These are phyloP conservation scores for Fistularia tabacaria DNA, from an alignment of 2,797 vertebrate species.

Conservation along the genomic window DNA sequence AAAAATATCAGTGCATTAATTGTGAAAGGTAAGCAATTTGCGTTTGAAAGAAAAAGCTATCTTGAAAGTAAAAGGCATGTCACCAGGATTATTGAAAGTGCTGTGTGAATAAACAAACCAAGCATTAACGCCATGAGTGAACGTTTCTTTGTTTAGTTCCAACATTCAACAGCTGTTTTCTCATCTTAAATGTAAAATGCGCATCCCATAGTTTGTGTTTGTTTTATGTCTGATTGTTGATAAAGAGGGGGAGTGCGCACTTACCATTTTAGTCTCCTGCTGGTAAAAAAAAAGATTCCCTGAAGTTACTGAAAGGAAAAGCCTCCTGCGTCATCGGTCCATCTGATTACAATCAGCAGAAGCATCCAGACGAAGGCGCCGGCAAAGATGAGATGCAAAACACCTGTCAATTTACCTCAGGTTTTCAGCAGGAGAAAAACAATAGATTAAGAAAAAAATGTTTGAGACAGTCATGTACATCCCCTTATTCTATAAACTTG, in stretches of 20 bases:
- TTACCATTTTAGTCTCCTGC: slow-evolving; percentile 57
- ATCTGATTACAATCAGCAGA: slow-evolving; percentile 73
- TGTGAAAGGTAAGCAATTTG: no score
- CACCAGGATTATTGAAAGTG: slow-evolving; percentile 43
- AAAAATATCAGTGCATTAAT: no score
- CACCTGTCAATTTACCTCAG: slow-evolving; percentile 61
- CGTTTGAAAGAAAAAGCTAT: no score
- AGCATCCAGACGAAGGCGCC: slow-evolving; percentile 60
- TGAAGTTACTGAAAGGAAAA: slow-evolving; percentile 59
- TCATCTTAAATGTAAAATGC: slow-evolving; percentile 62
- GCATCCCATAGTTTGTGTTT: slow-evolving; percentile 47
- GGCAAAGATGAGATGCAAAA: slow-evolving; percentile 62
- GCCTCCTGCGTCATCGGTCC: slow-evolving; percentile 61
- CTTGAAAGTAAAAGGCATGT: slow-evolving; percentile 15
- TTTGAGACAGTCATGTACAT: slow-evolving; percentile 8
- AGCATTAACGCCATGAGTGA: not conserved
- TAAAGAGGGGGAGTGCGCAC: slow-evolving; percentile 37
- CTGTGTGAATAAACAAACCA: slow-evolving; percentile 10
- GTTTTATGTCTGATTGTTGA: slow-evolving; percentile 61
- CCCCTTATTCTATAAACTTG: not conserved
- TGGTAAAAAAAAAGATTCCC: slow-evolving; percentile 57
- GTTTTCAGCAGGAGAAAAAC: slow-evolving; percentile 27
- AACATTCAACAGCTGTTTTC: slow-evolving; percentile 59
- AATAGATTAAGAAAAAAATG: slow-evolving; percentile 5
- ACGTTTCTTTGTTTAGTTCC: slow-evolving; percentile 41